Evolutionary conservation across 1,140 invertebrate genomes (phyloP), one percentile per base, ranked within the genome.

Genomic region (Drosophila sp.): DNA sequence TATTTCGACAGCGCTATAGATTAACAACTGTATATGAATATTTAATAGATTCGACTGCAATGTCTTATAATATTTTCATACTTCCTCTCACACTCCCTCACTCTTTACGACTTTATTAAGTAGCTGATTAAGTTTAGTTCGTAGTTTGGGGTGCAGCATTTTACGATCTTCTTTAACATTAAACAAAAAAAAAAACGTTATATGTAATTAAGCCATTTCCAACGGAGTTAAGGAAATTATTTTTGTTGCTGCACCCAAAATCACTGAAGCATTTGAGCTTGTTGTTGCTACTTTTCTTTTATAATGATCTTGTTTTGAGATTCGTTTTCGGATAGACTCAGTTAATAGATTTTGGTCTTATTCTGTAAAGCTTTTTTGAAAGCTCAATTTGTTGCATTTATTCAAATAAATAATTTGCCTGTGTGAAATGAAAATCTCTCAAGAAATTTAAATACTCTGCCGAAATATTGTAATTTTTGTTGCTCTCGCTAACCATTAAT

Each of bases 191-290:
- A n/a, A n/a, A 41, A 57, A 25, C 16, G 32, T 53, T 53, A 41
- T 36, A 21, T 21, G 21, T 21, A 34, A 32, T 61, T 9, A 66
- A 62, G 56, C 29, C 63, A 58, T 76, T 76, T 63, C 45, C 57
- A 32, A 53, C 21, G 27, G 48, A 11, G 53, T 51, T 57, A 61
- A 63, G 58, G 72, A 73, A 62, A 43, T 51, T 64, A 54, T 29
- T 79, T 73, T 74, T 56, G 65, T 56, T 65, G 16, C 56, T 80
- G 65, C 77, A 73, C 80, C 63, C 61, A 80, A 80, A 80, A 43
- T 76, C 78, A 80, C 66, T 80, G 66, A 50, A 80, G 78, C 78
- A 79, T 78, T 69, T 46, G 38, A 54, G 40, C 0, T 40, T 61
- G 14, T 41, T 77, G 54, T 59, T 14, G 16, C 8, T 58, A 54